Evolutionary conservation across 2,888 invertebrate genomes (phyloP).

Genomic region (Cephus nigrinus): DNA sequence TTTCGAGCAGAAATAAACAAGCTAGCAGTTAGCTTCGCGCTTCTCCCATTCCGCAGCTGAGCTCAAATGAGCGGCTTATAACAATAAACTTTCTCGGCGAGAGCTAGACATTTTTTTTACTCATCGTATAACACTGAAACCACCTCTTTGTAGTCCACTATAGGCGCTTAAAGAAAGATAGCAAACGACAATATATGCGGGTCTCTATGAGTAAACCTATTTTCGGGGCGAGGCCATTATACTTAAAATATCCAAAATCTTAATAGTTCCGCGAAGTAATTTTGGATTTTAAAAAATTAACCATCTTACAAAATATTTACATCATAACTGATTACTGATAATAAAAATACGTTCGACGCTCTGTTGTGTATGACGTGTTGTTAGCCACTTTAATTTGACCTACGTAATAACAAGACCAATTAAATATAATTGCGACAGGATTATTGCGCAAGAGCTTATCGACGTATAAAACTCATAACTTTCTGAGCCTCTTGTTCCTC

Average conservation of each 20-base stretch:
- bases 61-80: slow-evolving; percentile 48
- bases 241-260: background rate
- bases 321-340: no score
- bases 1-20: slow-evolving; percentile 46
- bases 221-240: background rate
- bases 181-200: background rate
- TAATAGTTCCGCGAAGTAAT: background rate
- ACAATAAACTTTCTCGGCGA: slow-evolving; percentile 44
- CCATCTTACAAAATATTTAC: background rate
- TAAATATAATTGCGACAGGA: background rate
- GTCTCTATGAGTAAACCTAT: background rate
- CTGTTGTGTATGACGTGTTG: background rate
- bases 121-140: background rate
- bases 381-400: background rate
- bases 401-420: background rate
- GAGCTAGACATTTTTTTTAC: background rate
- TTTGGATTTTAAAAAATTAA: background rate
- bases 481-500: background rate
- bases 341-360: background rate
- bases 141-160: background rate
- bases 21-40: slow-evolving; percentile 16
- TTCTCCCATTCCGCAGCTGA: slow-evolving; percentile 19
- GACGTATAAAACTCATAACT: background rate
- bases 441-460: background rate
- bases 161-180: background rate